Evolutionary conservation across 37 sponge, comb jelly and placozoan species (phyloP), one percentile per base, ranked within the genome.

Genomic region (Amphimedon queenslandica): DNA sequence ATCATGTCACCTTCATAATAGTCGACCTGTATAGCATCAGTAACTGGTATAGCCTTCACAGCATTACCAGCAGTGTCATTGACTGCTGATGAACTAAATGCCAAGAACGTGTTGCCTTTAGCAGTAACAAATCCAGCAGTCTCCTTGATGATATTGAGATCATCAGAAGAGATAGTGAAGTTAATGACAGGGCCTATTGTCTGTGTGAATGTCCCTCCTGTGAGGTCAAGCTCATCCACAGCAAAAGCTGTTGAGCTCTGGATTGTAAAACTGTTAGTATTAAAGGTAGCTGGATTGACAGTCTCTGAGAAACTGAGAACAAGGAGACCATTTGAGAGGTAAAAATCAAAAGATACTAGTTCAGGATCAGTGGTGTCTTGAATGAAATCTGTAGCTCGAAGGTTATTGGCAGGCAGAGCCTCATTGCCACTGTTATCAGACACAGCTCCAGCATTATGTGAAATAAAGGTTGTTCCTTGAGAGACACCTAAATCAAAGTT

Each of bases 71-170:
- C 67, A n/a, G 82, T 85, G 75, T 93, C 94, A 18, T 74, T 73
- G 31, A 93, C 55, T 23, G 83, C 63, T 21, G 72, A 66, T 39
- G 24, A 61, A n/a, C 36, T 58, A 23, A 79, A 55, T 31, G 82
- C 37, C 8, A 95, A 55, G 74, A 78, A 95, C 0, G 89, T 95
- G 56, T 87, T 88, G 3, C 83, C 89, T 5, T 64, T 47, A 38
- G 90, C 86, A 29, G 92, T 91, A 20, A 77, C 92, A 83, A 95
- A 88, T 0, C 86, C 92, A 24, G 74, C 38, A 18, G 69, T 84
- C 57, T 84, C 67, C 70, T 93, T 88, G 73, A 88, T 80, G 32
- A 40, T 8, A 36, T 88, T 86, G 33, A 88, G 60, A 37, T 93
- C 89, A 28, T 42, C 63, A 8, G 37, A 70, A 0, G 6, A 25